Percentiles rank a stretch among this genome's conserved stretches.
Conservation (phyloP, 2,888 invertebrate genomes). For the Rhaphigaster nebulosa region DNA sequence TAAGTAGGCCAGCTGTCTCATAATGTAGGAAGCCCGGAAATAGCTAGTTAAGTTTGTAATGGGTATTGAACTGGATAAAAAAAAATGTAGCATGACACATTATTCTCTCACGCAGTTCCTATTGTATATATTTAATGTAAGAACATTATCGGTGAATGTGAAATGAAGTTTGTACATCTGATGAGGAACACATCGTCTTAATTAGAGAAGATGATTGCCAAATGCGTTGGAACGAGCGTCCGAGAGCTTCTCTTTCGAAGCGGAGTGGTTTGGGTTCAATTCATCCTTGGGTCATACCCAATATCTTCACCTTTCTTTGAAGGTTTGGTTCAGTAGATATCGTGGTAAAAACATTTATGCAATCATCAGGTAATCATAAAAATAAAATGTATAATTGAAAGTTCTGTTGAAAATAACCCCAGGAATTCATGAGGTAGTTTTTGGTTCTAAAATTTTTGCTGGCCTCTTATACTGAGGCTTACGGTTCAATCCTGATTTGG, state of each 20-base stretch:
- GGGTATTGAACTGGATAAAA: constrained; percentile 10
- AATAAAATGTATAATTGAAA: no score
- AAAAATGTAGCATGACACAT: not conserved
- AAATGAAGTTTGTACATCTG: not conserved
- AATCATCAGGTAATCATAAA: no score
- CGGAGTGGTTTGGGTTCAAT: not conserved
- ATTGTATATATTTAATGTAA: not conserved
- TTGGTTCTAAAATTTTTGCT: no score
- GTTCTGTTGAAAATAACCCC: no score
- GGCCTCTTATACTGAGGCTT: no score
- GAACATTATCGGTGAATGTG: not conserved
- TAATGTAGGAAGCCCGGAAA: constrained; percentile 19
- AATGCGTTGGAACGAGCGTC: not conserved
- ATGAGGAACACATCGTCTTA: not conserved
- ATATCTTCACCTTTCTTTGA: no score
- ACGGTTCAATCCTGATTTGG: no score
- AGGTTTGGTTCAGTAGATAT: no score
- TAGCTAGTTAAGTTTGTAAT: constrained; percentile 13
- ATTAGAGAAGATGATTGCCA: not conserved
- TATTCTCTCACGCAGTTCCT: not conserved
- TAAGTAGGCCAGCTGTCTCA: constrained; percentile 22
- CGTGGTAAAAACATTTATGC: no score
- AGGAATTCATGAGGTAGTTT: no score
- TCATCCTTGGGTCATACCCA: no score
- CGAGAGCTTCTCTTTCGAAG: not conserved